These are phyloP conservation scores for Drusus annulatus DNA, from an alignment of 1,140 invertebrate species.

Conservation along the genomic window DNA sequence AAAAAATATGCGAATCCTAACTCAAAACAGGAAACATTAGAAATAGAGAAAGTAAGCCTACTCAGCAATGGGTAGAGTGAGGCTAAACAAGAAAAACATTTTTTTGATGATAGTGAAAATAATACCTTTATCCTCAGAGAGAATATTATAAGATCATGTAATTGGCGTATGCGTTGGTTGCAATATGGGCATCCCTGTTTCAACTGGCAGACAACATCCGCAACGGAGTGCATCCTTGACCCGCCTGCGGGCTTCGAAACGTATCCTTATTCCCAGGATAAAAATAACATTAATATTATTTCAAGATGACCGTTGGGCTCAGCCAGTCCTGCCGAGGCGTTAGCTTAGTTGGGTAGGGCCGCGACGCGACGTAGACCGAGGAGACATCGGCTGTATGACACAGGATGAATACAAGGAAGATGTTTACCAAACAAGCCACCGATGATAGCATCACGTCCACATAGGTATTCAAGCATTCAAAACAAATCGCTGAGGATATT, in stretches of 20 bases:
- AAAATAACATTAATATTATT: conserved; percentile 64
- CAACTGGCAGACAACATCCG: conserved; percentile 25
- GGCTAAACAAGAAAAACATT: too few relatives aligned
- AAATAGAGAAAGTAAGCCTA: too few relatives aligned
- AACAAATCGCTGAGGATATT: too few relatives aligned
- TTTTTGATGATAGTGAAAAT: too few relatives aligned
- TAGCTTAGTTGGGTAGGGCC: conserved; percentile 56
- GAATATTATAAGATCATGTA: too few relatives aligned
- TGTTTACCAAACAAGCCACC: conserved; percentile 3
- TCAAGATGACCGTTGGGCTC: conserved; percentile 28
- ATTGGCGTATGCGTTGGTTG: too few relatives aligned
- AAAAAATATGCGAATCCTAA: too few relatives aligned
- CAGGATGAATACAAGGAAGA: not conserved
- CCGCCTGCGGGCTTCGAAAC: conserved; percentile 27
- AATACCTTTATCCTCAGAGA: too few relatives aligned
- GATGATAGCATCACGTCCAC: not conserved
- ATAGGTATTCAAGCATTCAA: not conserved
- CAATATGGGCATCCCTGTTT: not conserved
- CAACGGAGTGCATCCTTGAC: conserved; percentile 36
- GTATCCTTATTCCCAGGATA: conserved; percentile 56
- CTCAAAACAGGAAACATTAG: too few relatives aligned
- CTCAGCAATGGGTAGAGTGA: too few relatives aligned
- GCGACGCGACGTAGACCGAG: conserved; percentile 32
- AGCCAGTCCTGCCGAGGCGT: conserved; percentile 23
- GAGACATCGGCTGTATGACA: not conserved